Evolutionary conservation across 2,797 vertebrate genomes (phyloP).

Genomic region (Corythornis leucogaster): DNA sequence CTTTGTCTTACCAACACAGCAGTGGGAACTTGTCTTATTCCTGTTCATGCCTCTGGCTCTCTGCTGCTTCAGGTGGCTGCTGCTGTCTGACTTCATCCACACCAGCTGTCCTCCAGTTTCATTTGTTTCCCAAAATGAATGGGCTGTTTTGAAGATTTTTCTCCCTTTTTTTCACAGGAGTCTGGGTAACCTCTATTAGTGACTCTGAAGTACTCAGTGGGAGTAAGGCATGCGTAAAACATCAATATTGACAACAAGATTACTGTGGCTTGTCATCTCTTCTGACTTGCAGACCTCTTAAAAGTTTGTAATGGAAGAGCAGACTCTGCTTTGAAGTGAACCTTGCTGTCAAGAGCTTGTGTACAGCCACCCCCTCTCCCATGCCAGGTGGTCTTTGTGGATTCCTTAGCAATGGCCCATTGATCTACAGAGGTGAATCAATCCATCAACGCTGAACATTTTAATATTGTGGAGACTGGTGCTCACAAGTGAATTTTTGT

Average conservation of each 20-base stretch:
- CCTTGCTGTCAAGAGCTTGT: background rate
- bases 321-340: slow-evolving; percentile 7
- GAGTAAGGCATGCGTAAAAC: slow-evolving; percentile 33
- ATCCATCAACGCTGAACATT: background rate
- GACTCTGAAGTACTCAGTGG: background rate
- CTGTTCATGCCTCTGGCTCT: background rate
- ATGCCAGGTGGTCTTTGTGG: background rate
- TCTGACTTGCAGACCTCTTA: slow-evolving; percentile 28
- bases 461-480: background rate
- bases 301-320: background rate
- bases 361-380: background rate
- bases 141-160: slow-evolving; percentile 34
- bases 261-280: background rate
- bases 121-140: slow-evolving; percentile 8
- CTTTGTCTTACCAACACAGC: background rate
- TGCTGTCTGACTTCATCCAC: slow-evolving; percentile 33
- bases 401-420: background rate
- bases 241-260: slow-evolving; percentile 43
- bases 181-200: background rate
- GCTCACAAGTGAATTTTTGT: background rate
- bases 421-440: background rate
- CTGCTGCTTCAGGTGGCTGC: slow-evolving; percentile 17
- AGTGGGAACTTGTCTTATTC: background rate
- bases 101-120: slow-evolving; percentile 21
- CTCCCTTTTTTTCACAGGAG: slow-evolving; percentile 11